Evolutionary conservation across 2,888 invertebrate species (phyloP).

Genomic region (Spisula solida): DNA sequence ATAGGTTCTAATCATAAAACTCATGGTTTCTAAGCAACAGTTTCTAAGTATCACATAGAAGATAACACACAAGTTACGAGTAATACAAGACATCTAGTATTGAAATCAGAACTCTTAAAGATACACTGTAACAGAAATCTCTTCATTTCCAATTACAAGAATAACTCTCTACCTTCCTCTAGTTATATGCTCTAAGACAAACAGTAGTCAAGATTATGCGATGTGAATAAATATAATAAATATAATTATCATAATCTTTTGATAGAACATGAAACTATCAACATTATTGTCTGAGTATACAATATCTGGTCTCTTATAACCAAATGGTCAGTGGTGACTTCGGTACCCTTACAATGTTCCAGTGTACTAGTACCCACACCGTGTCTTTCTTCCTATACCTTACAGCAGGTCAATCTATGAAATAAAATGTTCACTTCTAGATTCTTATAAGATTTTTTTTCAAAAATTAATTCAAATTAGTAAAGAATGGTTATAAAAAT

Average conservation of each 20-base stretch:
- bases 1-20: too few species aligned
- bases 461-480: too few species aligned
- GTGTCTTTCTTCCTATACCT: too few species aligned
- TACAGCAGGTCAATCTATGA: too few species aligned
- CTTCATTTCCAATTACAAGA: not conserved
- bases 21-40: too few species aligned
- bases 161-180: not conserved
- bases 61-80: too few species aligned
- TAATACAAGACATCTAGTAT: not conserved
- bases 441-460: too few species aligned
- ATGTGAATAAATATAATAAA: slow-evolving; percentile 15
- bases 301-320: not conserved
- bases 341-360: too few species aligned
- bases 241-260: not conserved
- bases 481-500: too few species aligned
- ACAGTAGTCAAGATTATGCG: not conserved
- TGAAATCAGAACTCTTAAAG: not conserved
- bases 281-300: not conserved
- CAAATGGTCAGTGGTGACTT: not conserved
- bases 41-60: not conserved
- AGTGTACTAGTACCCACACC: too few species aligned
- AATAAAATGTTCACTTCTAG: too few species aligned
- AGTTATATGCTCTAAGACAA: not conserved
- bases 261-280: not conserved
- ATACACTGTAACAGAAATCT: not conserved